phyloP scores from a whole-genome alignment of 2,888 invertebrate species.

The Oasisia sp. region DNA sequence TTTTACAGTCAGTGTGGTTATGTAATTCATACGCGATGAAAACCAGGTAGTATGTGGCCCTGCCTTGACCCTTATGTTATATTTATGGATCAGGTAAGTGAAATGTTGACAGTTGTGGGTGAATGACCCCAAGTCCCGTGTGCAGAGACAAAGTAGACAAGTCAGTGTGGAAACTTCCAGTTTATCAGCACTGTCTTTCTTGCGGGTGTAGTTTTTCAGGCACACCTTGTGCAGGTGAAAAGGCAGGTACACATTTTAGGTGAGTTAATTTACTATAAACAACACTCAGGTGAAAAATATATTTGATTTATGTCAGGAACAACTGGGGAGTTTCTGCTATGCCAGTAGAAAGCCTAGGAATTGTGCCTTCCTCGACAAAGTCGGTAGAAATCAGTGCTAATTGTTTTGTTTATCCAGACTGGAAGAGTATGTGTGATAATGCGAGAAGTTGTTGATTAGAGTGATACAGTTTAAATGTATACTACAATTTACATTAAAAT shows the following conservation, averaged over 20 bases:
- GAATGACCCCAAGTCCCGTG: too few relatives aligned
- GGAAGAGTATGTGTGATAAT: not conserved
- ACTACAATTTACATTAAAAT: conserved; percentile 17
- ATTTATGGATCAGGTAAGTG: too few relatives aligned
- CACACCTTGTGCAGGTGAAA: not conserved
- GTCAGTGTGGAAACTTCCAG: conserved; percentile 73
- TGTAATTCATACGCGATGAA: too few relatives aligned
- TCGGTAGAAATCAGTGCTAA: not conserved
- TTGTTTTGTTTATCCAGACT: not conserved
- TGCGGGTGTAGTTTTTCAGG: conserved; percentile 75
- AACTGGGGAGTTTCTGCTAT: too few relatives aligned
- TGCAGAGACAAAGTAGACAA: too few relatives aligned
- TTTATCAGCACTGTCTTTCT: conserved; percentile 96
- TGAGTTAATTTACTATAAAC: not conserved
- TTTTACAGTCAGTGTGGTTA: too few relatives aligned
- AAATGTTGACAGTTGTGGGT: too few relatives aligned
- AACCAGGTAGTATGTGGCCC: too few relatives aligned
- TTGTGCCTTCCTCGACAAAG: not conserved
- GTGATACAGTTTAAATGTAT: not conserved
- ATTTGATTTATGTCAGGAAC: not conserved
- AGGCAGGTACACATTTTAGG: not conserved
- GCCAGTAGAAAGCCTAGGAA: too few relatives aligned
- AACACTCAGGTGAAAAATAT: not conserved
- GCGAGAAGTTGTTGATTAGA: not conserved
- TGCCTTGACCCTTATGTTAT: too few relatives aligned